These are phyloP conservation scores for Prionace glauca DNA, from an alignment of 2,797 vertebrate species.

Conservation along the genomic window DNA sequence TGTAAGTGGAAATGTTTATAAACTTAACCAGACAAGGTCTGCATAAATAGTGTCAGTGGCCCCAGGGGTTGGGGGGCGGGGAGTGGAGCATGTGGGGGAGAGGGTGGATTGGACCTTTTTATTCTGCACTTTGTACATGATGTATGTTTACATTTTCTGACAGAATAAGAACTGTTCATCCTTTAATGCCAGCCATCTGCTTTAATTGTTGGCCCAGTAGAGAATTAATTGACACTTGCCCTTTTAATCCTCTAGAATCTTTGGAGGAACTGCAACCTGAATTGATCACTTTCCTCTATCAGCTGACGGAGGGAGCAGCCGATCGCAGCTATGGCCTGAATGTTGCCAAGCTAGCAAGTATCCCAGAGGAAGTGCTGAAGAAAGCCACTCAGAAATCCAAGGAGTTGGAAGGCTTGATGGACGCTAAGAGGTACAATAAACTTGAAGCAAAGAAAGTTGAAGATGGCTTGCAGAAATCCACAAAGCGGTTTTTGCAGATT, in stretches of 20 bases:
- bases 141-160: not conserved
- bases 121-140: not conserved
- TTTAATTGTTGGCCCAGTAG: not conserved
- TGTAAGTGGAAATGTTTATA: not conserved
- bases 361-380: constrained; percentile 75
- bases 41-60: not conserved
- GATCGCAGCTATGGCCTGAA: constrained; percentile 89
- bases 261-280: constrained; percentile 67
- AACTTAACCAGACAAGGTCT: not conserved
- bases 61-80: too few species aligned
- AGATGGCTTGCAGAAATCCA: constrained; percentile 34
- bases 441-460: constrained; percentile 32
- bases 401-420: constrained; percentile 73
- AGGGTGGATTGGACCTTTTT: not conserved
- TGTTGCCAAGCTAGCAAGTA: constrained; percentile 81
- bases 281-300: constrained; percentile 93
- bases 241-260: constrained; percentile 41
- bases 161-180: not conserved
- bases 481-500: not conserved
- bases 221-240: constrained; percentile 18
- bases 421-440: constrained; percentile 72
- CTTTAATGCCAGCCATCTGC: constrained; percentile 4
- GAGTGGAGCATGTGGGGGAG: too few species aligned
- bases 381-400: constrained; percentile 78
- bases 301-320: constrained; percentile 79